phyloP scores from a whole-genome alignment of 2,888 invertebrate species.

The Gryllus longicercus region DNA sequence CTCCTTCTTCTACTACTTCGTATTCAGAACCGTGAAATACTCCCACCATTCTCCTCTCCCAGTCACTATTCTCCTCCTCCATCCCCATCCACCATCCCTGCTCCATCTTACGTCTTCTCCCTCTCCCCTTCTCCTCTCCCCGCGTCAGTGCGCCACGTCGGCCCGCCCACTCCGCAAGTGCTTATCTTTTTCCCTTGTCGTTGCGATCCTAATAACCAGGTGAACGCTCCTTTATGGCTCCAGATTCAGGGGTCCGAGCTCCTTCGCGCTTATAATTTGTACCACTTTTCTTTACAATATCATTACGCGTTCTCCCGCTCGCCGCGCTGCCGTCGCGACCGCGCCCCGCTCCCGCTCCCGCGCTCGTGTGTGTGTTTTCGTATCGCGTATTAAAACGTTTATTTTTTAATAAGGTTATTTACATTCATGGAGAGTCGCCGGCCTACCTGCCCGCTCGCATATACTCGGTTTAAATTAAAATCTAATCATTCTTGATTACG shows the following conservation, averaged over 20 bases:
- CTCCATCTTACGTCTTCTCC: not conserved
- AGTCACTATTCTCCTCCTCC: not conserved
- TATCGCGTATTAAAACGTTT: constrained; percentile 17
- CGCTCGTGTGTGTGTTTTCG: not conserved
- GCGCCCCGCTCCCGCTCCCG: not conserved
- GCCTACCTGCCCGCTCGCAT: not conserved
- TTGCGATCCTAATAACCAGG: constrained; percentile 25
- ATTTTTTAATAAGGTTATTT: constrained; percentile 8
- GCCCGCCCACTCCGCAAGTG: not conserved
- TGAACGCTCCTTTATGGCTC: constrained; percentile 28
- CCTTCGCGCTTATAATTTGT: constrained; percentile 27
- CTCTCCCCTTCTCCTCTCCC: not conserved
- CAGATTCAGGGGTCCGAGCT: constrained; percentile 30
- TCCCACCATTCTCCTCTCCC: no score
- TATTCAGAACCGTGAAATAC: no score
- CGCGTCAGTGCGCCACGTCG: not conserved
- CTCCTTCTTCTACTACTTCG: no score
- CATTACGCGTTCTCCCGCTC: not conserved
- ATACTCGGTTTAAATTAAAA: constrained; percentile 9
- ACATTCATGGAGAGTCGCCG: not conserved
- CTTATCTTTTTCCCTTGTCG: constrained; percentile 17
- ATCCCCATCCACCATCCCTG: not conserved
- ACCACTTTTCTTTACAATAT: constrained; percentile 22
- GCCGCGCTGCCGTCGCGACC: not conserved
- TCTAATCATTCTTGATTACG: constrained; percentile 17